Percentiles rank a stretch among this genome's conserved stretches.
Evolutionary conservation across 2,113 vertebrate species (phyloP).

Genomic region (Odocoileus hemionus): DNA sequence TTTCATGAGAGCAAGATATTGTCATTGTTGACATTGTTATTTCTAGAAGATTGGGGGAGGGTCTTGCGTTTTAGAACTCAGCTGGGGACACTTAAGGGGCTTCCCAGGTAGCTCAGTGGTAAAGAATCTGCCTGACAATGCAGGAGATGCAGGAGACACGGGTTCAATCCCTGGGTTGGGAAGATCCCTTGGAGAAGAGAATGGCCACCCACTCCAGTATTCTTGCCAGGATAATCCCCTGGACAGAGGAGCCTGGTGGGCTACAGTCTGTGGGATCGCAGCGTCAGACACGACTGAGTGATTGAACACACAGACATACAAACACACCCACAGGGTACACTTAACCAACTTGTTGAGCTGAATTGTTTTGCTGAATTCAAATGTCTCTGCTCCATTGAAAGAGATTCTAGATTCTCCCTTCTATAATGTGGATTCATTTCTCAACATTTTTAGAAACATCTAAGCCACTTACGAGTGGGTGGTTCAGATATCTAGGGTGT

Average conservation of each 20-base stretch:
- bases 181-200: not conserved
- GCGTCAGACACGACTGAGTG: not conserved
- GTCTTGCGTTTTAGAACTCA: not conserved
- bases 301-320: not conserved
- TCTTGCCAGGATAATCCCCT: not conserved
- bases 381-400: not conserved
- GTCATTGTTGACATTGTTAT: not conserved
- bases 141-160: not conserved
- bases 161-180: not conserved
- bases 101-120: not conserved
- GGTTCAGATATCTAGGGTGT: no score
- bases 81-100: not conserved
- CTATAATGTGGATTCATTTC: not conserved
- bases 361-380: not conserved
- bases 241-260: not conserved
- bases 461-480: not conserved
- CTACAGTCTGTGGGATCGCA: not conserved
- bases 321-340: not conserved
- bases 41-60: not conserved
- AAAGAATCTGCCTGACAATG: not conserved
- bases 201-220: not conserved
- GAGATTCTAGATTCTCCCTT: not conserved
- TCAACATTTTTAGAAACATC: not conserved
- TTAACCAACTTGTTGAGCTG: not conserved
- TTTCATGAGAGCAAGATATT: not conserved